Evolutionary conservation across 2,797 vertebrate genomes (phyloP).

Genomic region (Thripadectes ignobilis): DNA sequence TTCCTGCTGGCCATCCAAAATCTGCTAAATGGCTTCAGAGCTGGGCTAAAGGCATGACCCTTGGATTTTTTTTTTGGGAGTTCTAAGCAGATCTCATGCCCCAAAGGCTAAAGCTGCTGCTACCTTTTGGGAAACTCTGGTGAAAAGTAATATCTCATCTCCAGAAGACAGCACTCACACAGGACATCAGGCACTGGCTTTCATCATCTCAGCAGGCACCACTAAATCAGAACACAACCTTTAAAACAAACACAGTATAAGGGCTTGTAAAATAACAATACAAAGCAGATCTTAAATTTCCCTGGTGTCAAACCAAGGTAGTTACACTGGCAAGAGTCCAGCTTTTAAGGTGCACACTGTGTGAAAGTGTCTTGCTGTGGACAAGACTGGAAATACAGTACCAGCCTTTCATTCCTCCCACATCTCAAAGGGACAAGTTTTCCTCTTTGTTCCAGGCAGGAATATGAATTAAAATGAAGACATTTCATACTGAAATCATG

Average conservation of each 20-base stretch:
- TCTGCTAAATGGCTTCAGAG: not conserved
- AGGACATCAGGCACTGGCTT: not conserved
- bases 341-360: not conserved
- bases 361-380: not conserved
- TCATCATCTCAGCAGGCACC: constrained; percentile 3
- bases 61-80: not conserved
- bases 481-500: not conserved
- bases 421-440: not conserved
- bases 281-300: constrained; percentile 34
- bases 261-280: constrained; percentile 60
- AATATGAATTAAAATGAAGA: not conserved
- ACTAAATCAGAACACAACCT: constrained; percentile 53
- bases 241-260: constrained; percentile 51
- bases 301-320: not conserved
- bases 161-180: not conserved
- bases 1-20: not conserved
- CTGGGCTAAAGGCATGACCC: not conserved
- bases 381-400: not conserved
- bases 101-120: not conserved
- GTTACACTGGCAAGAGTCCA: not conserved
- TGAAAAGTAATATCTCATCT: not conserved
- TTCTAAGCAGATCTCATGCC: not conserved
- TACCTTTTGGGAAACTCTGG: not conserved
- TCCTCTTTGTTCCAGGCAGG: not conserved
- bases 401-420: not conserved